phyloP scores from a whole-genome alignment of 1,140 invertebrate genomes.

The Stegodyphus dumicola region DNA sequence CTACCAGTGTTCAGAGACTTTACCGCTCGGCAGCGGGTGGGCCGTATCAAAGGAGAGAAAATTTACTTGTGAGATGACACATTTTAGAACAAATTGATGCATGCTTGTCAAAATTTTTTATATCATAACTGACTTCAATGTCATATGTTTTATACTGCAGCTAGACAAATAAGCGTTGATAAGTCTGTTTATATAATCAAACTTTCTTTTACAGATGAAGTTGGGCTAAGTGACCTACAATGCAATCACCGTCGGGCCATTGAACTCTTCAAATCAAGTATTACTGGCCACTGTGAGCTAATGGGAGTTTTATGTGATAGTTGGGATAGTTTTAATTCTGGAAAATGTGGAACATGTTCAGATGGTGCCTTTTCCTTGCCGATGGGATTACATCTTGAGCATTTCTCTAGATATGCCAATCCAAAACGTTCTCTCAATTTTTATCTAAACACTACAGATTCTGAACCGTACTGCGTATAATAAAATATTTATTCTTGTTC shows the following conservation, averaged over 20 bases:
- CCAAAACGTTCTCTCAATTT: constrained; percentile 1
- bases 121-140: not conserved
- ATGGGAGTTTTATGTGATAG: not conserved
- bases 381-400: constrained; percentile 8
- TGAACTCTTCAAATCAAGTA: constrained; percentile 67
- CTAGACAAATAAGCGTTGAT: not conserved
- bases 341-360: not conserved
- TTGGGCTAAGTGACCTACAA: constrained; percentile 22
- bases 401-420: not conserved
- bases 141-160: not conserved
- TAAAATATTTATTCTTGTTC: not conserved
- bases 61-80: no score
- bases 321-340: constrained; percentile 5
- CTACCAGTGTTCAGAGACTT: no score
- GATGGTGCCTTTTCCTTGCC: not conserved
- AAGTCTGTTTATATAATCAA: not conserved
- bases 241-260: constrained; percentile 88
- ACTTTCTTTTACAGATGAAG: constrained; percentile 8
- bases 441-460: constrained; percentile 28
- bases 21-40: no score
- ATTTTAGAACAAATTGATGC: not conserved
- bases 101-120: not conserved
- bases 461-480: constrained; percentile 7
- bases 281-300: constrained; percentile 8
- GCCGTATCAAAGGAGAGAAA: no score